A percentile compares a stretch with the other conserved stretches of the same genome.
Evolutionary conservation across 2,888 invertebrate genomes (phyloP).

Genomic region (Metacarcinus magister): DNA sequence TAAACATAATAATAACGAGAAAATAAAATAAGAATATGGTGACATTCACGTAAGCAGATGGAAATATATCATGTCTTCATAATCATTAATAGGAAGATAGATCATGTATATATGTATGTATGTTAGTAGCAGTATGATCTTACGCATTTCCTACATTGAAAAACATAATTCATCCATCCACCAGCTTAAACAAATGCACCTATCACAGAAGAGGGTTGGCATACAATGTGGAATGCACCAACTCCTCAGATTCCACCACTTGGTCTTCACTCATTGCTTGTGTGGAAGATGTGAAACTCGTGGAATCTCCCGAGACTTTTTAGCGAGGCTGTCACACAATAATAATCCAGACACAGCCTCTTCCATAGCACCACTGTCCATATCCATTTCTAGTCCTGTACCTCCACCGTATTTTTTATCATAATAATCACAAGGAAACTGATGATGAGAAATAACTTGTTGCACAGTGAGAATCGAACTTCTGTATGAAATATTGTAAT

Average conservation of each 20-base stretch:
- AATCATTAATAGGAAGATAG: not conserved
- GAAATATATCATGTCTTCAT: conserved; percentile 32
- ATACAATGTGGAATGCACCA: conserved; percentile 67
- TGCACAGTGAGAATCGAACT: not conserved
- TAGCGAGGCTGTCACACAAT: not conserved
- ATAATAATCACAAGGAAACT: not conserved
- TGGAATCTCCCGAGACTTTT: not conserved
- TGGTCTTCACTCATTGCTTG: not conserved
- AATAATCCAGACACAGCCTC: conserved; percentile 27
- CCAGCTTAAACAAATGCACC: conserved; percentile 65
- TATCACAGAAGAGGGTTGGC: conserved; percentile 79
- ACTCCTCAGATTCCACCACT: conserved; percentile 60
- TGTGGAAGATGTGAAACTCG: not conserved
- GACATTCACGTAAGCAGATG: conserved; percentile 59
- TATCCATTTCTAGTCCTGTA: not conserved
- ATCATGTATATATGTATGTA: not conserved
- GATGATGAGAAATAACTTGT: not conserved
- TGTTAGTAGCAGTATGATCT: not conserved
- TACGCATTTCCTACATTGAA: not conserved
- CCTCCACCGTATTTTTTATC: not conserved
- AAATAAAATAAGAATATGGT: conserved; percentile 18
- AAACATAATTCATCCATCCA: not conserved
- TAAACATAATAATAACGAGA: not conserved
- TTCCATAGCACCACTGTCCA: conserved; percentile 33
- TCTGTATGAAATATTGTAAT: not conserved